These are phyloP conservation scores for Manis pentadactyla DNA, from an alignment of 2,797 vertebrate genomes.

Conservation along the genomic window DNA sequence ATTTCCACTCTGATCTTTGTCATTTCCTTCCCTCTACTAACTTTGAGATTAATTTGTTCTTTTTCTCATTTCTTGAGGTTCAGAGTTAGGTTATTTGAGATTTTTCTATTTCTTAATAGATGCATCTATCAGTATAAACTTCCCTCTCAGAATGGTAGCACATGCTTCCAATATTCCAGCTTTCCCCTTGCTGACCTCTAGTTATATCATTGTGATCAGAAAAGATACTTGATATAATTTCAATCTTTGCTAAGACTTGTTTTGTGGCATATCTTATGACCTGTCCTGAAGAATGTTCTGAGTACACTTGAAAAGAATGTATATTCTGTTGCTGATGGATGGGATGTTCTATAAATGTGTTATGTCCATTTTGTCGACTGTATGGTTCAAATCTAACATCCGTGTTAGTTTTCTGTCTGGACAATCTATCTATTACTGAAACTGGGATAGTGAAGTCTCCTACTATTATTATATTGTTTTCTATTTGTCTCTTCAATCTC, in stretches of 20 bases:
- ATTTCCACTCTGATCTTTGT: slow-evolving; percentile 14
- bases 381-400: background rate
- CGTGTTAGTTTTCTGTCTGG: background rate
- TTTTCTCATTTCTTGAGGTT: background rate
- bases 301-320: background rate
- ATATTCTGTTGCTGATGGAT: background rate
- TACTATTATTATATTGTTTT: background rate
- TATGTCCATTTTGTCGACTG: background rate
- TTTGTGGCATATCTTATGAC: background rate
- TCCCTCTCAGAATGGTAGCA: background rate
- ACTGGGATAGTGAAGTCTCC: background rate
- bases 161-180: background rate
- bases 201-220: background rate
- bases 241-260: background rate
- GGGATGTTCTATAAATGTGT: background rate
- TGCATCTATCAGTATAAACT: background rate
- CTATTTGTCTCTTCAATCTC: background rate
- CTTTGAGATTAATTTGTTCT: background rate
- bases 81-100: background rate
- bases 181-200: background rate
- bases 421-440: background rate
- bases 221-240: slow-evolving; percentile 11
- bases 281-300: background rate
- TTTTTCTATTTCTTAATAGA: background rate
- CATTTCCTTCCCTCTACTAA: slow-evolving; percentile 19